Evolutionary conservation across 2,113 vertebrate species (phyloP).

Genomic region (Cygnus buccinator): DNA sequence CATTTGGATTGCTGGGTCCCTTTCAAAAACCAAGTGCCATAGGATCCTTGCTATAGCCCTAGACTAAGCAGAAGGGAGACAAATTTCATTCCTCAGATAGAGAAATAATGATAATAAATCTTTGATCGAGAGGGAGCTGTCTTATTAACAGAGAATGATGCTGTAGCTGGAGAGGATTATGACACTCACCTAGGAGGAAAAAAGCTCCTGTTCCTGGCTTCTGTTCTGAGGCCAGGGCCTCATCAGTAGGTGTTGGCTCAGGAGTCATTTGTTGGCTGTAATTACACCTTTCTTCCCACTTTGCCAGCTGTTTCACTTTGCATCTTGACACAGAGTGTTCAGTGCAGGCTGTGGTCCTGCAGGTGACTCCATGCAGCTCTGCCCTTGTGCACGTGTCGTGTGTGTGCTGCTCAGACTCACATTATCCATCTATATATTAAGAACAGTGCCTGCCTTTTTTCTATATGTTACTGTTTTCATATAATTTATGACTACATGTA

Average conservation of each 20-base stretch:
- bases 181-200: background rate
- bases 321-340: background rate
- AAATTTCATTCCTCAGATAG: background rate
- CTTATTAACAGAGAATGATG: background rate
- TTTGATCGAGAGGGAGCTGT: background rate
- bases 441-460: background rate
- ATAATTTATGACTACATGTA: background rate
- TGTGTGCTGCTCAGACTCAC: background rate
- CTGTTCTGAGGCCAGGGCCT: background rate
- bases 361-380: background rate
- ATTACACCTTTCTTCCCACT: background rate
- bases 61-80: background rate
- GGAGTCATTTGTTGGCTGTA: background rate
- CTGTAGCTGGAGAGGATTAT: background rate
- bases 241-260: background rate
- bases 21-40: background rate
- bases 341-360: background rate
- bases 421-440: background rate
- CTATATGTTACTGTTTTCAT: background rate
- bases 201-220: background rate
- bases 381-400: accelerated
- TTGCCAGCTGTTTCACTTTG: background rate
- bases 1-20: background rate
- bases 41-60: background rate
- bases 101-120: background rate